Percentiles rank a stretch among this genome's conserved stretches.
These are phyloP conservation scores for Psylliodes chrysocephalus DNA, from an alignment of 2,888 invertebrate genomes.

Conservation along the genomic window DNA sequence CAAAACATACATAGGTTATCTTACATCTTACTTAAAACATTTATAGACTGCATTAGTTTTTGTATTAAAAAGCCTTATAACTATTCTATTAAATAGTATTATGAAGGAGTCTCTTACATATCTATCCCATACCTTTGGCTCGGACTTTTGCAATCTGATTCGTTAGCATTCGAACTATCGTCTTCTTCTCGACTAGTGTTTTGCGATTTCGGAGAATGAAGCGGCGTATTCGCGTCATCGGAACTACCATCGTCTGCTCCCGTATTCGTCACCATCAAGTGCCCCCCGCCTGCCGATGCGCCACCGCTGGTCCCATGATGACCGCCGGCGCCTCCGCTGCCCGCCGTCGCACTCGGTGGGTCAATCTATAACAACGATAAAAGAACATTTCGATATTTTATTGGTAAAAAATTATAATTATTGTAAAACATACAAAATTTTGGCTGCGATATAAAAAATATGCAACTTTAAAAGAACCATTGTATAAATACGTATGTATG, in stretches of 20 bases:
- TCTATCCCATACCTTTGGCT: slow-evolving; percentile 69
- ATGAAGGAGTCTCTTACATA: too few relatives aligned
- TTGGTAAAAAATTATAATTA: too few relatives aligned
- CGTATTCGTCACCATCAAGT: slow-evolving; percentile 47
- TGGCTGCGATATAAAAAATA: too few relatives aligned
- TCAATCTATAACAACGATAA: slow-evolving; percentile 46
- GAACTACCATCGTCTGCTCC: slow-evolving; percentile 58
- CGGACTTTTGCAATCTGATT: slow-evolving; percentile 77
- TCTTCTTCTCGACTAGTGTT: slow-evolving; percentile 71
- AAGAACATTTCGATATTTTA: too few relatives aligned
- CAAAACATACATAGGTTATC: too few relatives aligned
- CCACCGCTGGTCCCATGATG: slow-evolving; percentile 40
- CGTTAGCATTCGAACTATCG: slow-evolving; percentile 75
- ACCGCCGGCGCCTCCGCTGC: slow-evolving; percentile 30
- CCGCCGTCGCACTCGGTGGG: slow-evolving; percentile 42
- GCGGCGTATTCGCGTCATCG: slow-evolving; percentile 61
- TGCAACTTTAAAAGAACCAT: too few relatives aligned
- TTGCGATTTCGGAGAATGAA: slow-evolving; percentile 70
- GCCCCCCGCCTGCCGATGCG: slow-evolving; percentile 32
- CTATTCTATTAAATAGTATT: too few relatives aligned
- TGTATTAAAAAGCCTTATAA: too few relatives aligned
- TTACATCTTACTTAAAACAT: too few relatives aligned
- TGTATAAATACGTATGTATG: too few relatives aligned
- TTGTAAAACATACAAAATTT: too few relatives aligned
- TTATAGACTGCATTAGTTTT: too few relatives aligned